Conservation (phyloP, 2,113 vertebrate genomes). For the Gobio gobio region DNA sequence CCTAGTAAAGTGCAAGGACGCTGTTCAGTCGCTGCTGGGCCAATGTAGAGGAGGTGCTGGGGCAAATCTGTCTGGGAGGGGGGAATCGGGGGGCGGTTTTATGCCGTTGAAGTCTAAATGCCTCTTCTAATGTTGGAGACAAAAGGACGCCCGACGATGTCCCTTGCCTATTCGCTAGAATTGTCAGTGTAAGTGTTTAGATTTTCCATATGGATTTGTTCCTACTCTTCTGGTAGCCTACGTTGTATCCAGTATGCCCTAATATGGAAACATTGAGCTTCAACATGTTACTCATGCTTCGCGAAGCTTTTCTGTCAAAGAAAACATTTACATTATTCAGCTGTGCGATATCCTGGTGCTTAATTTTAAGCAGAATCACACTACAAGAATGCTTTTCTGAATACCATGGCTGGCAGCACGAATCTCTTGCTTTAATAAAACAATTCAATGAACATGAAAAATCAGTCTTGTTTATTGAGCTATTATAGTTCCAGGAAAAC, state of each 20-base stretch:
- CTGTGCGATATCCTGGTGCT: not conserved
- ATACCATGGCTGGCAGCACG: not conserved
- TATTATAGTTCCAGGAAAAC: not conserved
- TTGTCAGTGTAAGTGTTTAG: constrained; percentile 38
- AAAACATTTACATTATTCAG: not conserved
- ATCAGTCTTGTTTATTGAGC: not conserved
- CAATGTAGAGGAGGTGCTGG: constrained; percentile 36
- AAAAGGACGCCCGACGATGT: constrained; percentile 11
- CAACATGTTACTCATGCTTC: constrained; percentile 13
- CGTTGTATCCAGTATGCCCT: constrained; percentile 16
- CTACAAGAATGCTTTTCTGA: not conserved
- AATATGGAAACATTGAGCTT: constrained; percentile 53
- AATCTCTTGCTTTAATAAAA: not conserved
- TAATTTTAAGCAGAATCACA: not conserved
- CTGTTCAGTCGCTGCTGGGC: constrained; percentile 42
- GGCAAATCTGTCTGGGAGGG: constrained; percentile 19
- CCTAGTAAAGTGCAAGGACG: constrained; percentile 32
- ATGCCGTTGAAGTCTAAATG: constrained; percentile 28
- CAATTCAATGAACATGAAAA: not conserved
- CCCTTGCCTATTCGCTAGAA: constrained; percentile 1
- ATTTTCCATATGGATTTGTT: constrained; percentile 29
- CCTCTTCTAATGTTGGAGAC: constrained; percentile 10
- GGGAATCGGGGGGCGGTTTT: not conserved
- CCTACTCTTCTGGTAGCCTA: not conserved
- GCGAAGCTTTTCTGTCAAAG: constrained; percentile 2